Evolutionary conservation across 2,797 vertebrate genomes (phyloP).

Genomic region (Characodon lateralis): DNA sequence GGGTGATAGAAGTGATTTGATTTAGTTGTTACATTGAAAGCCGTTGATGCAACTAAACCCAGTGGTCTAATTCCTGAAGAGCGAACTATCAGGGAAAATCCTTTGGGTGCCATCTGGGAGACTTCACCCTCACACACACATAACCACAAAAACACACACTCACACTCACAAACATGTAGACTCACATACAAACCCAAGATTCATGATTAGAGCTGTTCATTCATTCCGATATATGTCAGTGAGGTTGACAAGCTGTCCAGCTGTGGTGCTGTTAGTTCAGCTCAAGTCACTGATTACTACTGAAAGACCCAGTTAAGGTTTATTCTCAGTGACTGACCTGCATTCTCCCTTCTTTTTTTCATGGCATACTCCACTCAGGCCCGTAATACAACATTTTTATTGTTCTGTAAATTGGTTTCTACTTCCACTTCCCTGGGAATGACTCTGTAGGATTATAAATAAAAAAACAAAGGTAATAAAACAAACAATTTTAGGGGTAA

Average conservation of each 20-base stretch:
- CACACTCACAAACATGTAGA: constrained; percentile 16
- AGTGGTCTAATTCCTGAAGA: constrained; percentile 77
- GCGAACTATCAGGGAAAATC: constrained; percentile 73
- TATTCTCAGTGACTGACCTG: constrained; percentile 47
- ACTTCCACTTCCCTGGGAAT: background rate
- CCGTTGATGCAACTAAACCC: constrained; percentile 70
- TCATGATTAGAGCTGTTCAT: constrained; percentile 68
- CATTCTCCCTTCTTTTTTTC: constrained; percentile 32
- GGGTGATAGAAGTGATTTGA: constrained; percentile 68
- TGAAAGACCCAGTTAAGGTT: constrained; percentile 61
- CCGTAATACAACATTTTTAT: background rate
- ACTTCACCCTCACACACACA: constrained; percentile 42
- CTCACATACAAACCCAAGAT: constrained; percentile 33
- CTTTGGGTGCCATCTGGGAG: constrained; percentile 76
- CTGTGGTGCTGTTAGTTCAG: constrained; percentile 62
- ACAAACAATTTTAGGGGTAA: background rate
- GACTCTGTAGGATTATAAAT: background rate
- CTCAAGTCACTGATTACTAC: constrained; percentile 65
- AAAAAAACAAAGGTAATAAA: background rate
- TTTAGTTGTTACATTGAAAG: constrained; percentile 65
- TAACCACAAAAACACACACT: constrained; percentile 18
- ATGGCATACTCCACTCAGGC: background rate
- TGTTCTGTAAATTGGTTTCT: background rate
- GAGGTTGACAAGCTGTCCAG: constrained; percentile 72
- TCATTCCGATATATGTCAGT: constrained; percentile 72